Conservation (phyloP, 2,797 vertebrate genomes). For the Tamandua tetradactyla region DNA sequence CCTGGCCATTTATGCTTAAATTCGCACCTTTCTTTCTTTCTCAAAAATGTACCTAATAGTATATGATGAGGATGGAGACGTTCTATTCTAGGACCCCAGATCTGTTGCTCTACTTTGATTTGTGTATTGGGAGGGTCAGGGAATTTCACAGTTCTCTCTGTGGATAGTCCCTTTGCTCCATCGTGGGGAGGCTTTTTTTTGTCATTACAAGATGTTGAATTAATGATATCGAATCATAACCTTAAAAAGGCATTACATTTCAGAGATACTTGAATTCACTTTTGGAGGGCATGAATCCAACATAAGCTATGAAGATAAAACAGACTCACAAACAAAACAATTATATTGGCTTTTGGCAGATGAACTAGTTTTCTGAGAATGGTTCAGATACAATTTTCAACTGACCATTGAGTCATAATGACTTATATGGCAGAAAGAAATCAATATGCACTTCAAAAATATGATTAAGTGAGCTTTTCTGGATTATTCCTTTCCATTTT, state of each 20-base stretch:
- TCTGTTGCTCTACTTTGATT: background rate
- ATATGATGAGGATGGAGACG: background rate
- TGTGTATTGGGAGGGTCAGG: background rate
- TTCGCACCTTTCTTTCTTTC: background rate
- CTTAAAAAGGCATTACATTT: background rate
- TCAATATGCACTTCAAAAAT: background rate
- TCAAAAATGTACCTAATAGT: background rate
- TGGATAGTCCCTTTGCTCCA: background rate
- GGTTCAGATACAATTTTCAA: conserved; percentile 24
- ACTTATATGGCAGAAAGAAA: conserved; percentile 12
- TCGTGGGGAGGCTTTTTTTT: background rate
- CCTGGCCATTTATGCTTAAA: background rate
- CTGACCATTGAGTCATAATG: background rate
- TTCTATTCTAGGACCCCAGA: background rate
- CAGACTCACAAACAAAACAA: background rate
- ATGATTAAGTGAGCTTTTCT: background rate
- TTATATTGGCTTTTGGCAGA: conserved; percentile 41
- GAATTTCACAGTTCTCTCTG: background rate
- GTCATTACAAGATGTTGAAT: background rate
- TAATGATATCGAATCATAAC: conserved; percentile 13
- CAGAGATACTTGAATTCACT: background rate
- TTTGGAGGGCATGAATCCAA: background rate
- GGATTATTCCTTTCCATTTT: conserved; percentile 15
- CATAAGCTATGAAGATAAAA: background rate
- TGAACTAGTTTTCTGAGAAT: conserved; percentile 29